These are phyloP conservation scores for Tauraco hartlaubi DNA, from an alignment of 2,797 vertebrate species.

Conservation along the genomic window DNA sequence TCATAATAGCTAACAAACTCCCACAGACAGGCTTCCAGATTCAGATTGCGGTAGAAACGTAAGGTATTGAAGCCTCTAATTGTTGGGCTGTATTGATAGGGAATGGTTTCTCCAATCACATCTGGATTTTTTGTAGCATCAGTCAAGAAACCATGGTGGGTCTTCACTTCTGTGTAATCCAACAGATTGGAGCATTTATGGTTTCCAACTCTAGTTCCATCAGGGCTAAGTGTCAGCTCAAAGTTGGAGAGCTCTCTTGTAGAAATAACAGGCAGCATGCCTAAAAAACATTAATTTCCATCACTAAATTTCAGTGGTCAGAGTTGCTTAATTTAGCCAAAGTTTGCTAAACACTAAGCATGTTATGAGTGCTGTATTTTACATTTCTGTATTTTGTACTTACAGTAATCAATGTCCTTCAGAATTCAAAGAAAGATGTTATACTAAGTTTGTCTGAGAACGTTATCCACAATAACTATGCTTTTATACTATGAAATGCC, in stretches of 20 bases:
- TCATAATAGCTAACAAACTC: slow-evolving; percentile 93
- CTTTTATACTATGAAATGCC: not conserved
- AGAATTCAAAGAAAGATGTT: not conserved
- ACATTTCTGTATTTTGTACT: not conserved
- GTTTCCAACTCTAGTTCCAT: slow-evolving; percentile 91
- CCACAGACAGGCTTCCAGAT: slow-evolving; percentile 94
- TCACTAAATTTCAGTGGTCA: not conserved
- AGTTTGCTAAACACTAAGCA: not conserved
- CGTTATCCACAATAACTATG: not conserved
- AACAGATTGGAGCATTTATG: slow-evolving; percentile 95
- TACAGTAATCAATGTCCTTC: not conserved
- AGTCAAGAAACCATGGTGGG: slow-evolving; percentile 90
- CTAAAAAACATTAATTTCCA: slow-evolving; percentile 71
- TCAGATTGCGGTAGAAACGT: slow-evolving; percentile 92
- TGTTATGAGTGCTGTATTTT: not conserved
- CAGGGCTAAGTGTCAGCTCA: slow-evolving; percentile 92
- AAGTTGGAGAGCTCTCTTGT: slow-evolving; percentile 92
- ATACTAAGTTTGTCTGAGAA: not conserved
- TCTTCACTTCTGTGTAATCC: slow-evolving; percentile 89
- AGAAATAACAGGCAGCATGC: slow-evolving; percentile 93
- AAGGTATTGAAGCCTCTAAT: slow-evolving; percentile 86
- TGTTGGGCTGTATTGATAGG: slow-evolving; percentile 87
- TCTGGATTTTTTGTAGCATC: slow-evolving; percentile 81
- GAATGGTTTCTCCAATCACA: slow-evolving; percentile 83
- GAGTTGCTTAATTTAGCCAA: not conserved